Base-by-base conservation (phyloP, 2,888 invertebrate genomes). In the Macroteleia sp. region DNA sequence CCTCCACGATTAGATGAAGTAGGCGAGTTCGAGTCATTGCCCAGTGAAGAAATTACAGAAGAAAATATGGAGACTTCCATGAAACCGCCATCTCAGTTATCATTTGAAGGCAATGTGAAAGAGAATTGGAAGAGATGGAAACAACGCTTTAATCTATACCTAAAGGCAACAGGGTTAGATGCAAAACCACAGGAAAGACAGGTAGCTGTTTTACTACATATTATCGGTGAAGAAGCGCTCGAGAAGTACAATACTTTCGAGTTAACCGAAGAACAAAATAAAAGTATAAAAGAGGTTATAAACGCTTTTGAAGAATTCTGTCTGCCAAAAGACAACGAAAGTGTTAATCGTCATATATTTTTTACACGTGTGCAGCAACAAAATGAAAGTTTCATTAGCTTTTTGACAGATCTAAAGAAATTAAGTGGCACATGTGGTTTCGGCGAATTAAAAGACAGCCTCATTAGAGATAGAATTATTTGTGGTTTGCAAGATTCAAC, bases 321-420 rank as follows among this genome's bases (percentile, higher is more conserved):
- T 41, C 59, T 41, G 6, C 78, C 78, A 8, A 75, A 77, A 19
- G 14, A 52, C 2, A 82, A 81, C 16, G 67, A 80, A 20, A 77
- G 62, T 50, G 77, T 82, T 3, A 61, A 75, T 9, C 17, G 73
- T 10, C 80, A 83, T 56, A 91, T 75, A 17, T 81, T 80, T 50
- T 62, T 62, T 25, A 64, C 62, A 17, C 30, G 81, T 1, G 6
- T 0, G n/a, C 57, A 57, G 14, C 16, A 54, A 39, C 6, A 17
- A 41, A 19, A 19, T 41, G 41, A n/a, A n/a, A n/a, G n/a, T n/a
- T n/a, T n/a, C n/a, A n/a, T n/a, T n/a, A n/a, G n/a, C n/a, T n/a
- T n/a, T n/a, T n/a, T n/a, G n/a, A n/a, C n/a, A n/a, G n/a, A n/a
- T n/a, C n/a, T n/a, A n/a, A n/a, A n/a, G n/a, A n/a, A n/a, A n/a